phyloP scores from a whole-genome alignment of 2,888 invertebrate genomes.

The Sacculina carcini region DNA sequence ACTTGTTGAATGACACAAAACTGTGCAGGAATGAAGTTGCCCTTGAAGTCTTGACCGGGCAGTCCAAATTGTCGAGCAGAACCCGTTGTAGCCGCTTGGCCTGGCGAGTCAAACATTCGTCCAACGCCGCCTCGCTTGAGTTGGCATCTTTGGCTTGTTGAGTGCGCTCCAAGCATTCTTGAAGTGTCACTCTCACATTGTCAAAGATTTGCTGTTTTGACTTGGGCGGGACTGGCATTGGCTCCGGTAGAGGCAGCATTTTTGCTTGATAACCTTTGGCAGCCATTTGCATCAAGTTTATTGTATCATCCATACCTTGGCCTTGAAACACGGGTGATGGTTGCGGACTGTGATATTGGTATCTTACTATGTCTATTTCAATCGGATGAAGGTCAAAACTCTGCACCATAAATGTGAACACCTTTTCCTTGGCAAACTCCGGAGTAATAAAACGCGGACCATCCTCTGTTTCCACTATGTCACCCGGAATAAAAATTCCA shows the following conservation, averaged over 20 bases:
- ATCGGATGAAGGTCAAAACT: background rate
- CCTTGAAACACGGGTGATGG: background rate
- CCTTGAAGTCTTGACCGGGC: background rate
- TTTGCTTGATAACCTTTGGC: background rate
- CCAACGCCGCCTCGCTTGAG: too few relatives aligned
- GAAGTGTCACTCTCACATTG: background rate
- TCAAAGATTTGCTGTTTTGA: background rate
- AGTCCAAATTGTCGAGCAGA: background rate
- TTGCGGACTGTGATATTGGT: background rate
- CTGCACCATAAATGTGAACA: background rate
- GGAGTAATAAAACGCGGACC: conserved; percentile 42
- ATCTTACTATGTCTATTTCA: background rate
- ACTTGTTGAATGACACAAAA: background rate
- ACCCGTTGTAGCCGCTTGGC: background rate
- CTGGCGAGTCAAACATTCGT: background rate
- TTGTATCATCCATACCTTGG: background rate
- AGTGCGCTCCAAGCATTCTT: background rate
- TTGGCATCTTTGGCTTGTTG: background rate
- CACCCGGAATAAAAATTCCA: conserved; percentile 39
- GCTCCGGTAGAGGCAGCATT: background rate
- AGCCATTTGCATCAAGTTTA: background rate
- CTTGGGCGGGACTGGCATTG: background rate
- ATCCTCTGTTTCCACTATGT: conserved; percentile 39
- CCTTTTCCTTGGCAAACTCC: background rate
- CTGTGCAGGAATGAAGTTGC: background rate